These are phyloP conservation scores for Centroberyx gerrardi DNA, from an alignment of 2,797 vertebrate species.

Conservation along the genomic window DNA sequence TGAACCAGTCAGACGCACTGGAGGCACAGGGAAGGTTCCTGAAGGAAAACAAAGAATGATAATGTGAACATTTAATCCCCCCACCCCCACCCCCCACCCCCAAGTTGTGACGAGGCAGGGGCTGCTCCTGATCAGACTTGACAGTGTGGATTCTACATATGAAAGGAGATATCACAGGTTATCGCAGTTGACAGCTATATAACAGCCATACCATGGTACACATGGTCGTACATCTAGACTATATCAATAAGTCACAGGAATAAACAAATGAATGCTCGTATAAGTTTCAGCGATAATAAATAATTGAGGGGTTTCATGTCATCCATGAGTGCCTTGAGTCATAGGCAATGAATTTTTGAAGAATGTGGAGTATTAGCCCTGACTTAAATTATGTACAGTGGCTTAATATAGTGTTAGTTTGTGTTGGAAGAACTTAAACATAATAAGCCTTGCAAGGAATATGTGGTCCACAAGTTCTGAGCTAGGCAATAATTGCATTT, in stretches of 20 bases:
- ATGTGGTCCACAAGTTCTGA: background rate
- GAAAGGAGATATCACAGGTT: background rate
- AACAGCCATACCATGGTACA: background rate
- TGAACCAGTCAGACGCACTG: conserved; percentile 87
- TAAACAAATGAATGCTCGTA: background rate
- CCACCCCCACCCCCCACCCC: background rate
- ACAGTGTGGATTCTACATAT: background rate
- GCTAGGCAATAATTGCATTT: conserved; percentile 3
- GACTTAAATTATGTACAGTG: background rate
- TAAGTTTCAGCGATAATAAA: background rate
- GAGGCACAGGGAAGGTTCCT: conserved; percentile 82
- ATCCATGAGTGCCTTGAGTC: conserved; percentile 1
- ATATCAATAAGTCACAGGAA: background rate
- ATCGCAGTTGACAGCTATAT: conserved; percentile 11
- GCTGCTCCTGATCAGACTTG: conserved; percentile 8
- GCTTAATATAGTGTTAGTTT: background rate
- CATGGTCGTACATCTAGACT: background rate
- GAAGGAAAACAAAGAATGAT: conserved; percentile 18
- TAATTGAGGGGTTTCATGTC: conserved; percentile 4
- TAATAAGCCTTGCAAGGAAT: conserved; percentile 1
- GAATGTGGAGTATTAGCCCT: background rate
- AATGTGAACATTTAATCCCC: background rate
- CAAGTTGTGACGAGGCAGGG: background rate
- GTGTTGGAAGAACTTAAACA: background rate
- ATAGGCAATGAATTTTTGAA: conserved; percentile 16